Evolutionary conservation across 2,888 invertebrate species (phyloP), one percentile per base, ranked within the genome.

Genomic region (Germaria angustata): DNA sequence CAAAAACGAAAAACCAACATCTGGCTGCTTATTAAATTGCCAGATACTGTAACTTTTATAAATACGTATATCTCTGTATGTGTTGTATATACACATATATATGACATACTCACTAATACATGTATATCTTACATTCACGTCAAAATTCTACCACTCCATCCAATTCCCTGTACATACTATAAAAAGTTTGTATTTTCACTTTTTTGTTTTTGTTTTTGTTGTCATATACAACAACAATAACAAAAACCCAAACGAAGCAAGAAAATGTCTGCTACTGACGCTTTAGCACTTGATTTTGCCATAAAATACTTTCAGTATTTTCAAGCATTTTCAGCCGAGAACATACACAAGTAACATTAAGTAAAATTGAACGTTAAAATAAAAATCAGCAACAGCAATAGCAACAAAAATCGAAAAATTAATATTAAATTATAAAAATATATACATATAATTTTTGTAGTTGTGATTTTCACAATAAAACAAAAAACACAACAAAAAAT

Each of bases 271-370:
- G 72, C 72, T 73, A 65, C 71, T 80, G 78, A 81, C 84, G 80
- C 84, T 84, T 84, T 81, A 78, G 80, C 78, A 84, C 78, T 85
- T 77, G 79, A 61, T 76, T 84, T 81, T 61, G 76, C 75, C 78
- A 72, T 78, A 79, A 83, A 84, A 76, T 82, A 71, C 77, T 83
- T 85, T 85, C 76, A 85, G 85, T 85, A 76, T 77, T 85, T 84
- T 81, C 68, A 83, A 78, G 83, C 75, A 68, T 77, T 81, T 80
- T 61, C 83, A 80, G 80, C 72, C 66, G 81, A 83, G 51, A 78
- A 78, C 81, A 81, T 39, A 68, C 17, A 44, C 72, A 59, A 59
- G 51, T 11, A 44, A 71, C 59, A 71, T 32, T 22, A 39, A 24
- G 13, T 39, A 11, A 24, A 39, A 44, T 22, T 24, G 15, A 11